Evolutionary conservation across 2,888 invertebrate genomes (phyloP), one percentile per base, ranked within the genome.

Genomic region (Cryptocephalus moraei): DNA sequence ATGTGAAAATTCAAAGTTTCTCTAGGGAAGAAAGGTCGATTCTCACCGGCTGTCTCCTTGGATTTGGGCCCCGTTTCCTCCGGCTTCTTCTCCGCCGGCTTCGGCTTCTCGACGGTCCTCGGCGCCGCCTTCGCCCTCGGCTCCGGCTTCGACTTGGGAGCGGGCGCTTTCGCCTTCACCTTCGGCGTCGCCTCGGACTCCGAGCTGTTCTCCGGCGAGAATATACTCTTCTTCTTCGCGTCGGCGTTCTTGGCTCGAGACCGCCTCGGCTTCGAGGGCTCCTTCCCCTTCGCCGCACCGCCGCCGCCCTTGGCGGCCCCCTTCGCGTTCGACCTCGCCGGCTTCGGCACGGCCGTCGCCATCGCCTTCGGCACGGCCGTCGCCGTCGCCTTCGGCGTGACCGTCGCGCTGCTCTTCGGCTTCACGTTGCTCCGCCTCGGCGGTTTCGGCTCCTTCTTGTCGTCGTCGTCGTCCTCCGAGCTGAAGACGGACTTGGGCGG

Each of bases 151-250:
- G 70, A 51, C 61, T 76, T 77, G 2, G 70, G 62, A 9, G 70
- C 43, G 11, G 39, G 39, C 14, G 44, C 51, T 33, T 50, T 32
- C 45, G 50, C 13, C 42, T 49, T 51, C 12, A 39, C 8, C 34
- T 39, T 49, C 49, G 57, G 52, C 9, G 50, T 38, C 38, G 52
- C 75, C 54, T 80, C 80, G 59, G 81, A 81, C 40, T 81, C 81
- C n/a, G 81, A 80, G 53, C 80, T 80, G 54, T 87, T 87, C 56
- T 86, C 87, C 0, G 88, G 87, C 45, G 88, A 88, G 61, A 88
- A 88, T 61, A 88, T 88, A 61, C 87, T 86, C 64, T 85, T 86
- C 65, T 83, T 84, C 62, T 62, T 68, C 36, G 58, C 52, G 54
- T 66, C 67, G 33, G 45, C 47, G 32, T 51, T 56, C 47, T 50